Base-by-base conservation (phyloP, 2,888 invertebrate species). In the Dascillus cervinus region DNA sequence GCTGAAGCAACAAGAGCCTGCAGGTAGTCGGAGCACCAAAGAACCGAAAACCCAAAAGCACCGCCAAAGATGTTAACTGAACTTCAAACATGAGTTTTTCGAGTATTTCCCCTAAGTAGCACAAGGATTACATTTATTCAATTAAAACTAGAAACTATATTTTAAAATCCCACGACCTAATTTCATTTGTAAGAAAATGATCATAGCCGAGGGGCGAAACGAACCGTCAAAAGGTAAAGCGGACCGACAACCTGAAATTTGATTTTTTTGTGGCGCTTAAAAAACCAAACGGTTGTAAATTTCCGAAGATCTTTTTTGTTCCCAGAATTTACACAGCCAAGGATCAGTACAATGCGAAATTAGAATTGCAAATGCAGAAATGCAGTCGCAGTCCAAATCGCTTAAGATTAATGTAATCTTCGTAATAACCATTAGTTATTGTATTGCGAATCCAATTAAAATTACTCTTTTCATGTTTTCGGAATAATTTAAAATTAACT, bases 301-400 rank as follows among this genome's bases (percentile, higher is more conserved):
- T 17, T 6, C 17, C 4, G 5, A 8, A 17, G 17, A 17, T 6
- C 5, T 17, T n/a, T 30, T 34, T 35, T 35, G 29, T 35, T 35
- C 30, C 22, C 23, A 23, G 37, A 29, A 34, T 34, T 33, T 30
- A 9, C 30, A 28, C 22, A 22, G 30, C 30, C 22, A 26, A 30
- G 20, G 23, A 23, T 17, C 27, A 13, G 17, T 26, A 35, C 39
- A 38, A 39, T 35, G 36, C 33, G 38, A 31, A 41, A 45, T 45
- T 39, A 43, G 45, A 45, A 45, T 45, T 45, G 45, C 45, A 41
- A 45, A 45, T 45, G 36, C 29, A 28, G 34, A 36, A 35, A 32
- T 39, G 34, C 34, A 24, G 37, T 20, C 32, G 26, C 29, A 17
- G 32, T 30, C 34, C 17, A 33, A 30, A 39, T 22, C 27, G 26